Base-by-base conservation (phyloP, 2,797 vertebrate genomes). In the Xenops minutus region DNA sequence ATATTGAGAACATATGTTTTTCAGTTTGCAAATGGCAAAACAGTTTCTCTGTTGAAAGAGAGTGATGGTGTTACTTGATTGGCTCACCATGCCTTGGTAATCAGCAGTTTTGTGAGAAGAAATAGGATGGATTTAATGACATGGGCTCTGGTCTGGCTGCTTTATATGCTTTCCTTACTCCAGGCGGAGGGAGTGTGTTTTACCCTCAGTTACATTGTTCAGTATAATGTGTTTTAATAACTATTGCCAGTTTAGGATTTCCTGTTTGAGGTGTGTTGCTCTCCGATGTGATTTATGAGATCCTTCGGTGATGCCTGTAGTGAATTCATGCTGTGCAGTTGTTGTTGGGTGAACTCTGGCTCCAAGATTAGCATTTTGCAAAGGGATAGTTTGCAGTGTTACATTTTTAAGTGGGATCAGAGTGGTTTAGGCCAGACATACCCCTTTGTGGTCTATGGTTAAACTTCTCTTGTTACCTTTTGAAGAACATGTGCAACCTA, bases 1-100 rank as follows among this genome's bases (percentile, higher is more conserved):
- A 96, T 97, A 97, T 93, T 98, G 81, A 94, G 87, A 98, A 97
- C 98, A 97, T 85, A 87, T 96, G 96, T 96, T 97, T 96, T 95
- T 96, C 88, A 93, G 93, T 73, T 95, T 43, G 67, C 22, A 85
- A 77, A 77, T 94, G 77, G 76, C 61, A 92, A 94, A 95, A 88
- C 94, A 96, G 44, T 88, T 92, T 81, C 86, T 82, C 43, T 92
- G 67, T 96, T 96, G 96, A 95, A 96, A 97, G 96, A 73, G 86
- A 48, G 92, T 76, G 88, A 59, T 77, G 32, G 14, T 87, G 88
- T 95, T 96, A 82, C 92, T 96, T 92, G 95, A 91, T 92, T 32
- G 67, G 59, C 85, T 96, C 63, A 52, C 73, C 63, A 23, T 85
- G 85, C 81, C 76, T 49, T n/a, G 82, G 55, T 95, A 88, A 94